phyloP scores from a whole-genome alignment of 2,797 vertebrate genomes.

The Molossus molossus region DNA sequence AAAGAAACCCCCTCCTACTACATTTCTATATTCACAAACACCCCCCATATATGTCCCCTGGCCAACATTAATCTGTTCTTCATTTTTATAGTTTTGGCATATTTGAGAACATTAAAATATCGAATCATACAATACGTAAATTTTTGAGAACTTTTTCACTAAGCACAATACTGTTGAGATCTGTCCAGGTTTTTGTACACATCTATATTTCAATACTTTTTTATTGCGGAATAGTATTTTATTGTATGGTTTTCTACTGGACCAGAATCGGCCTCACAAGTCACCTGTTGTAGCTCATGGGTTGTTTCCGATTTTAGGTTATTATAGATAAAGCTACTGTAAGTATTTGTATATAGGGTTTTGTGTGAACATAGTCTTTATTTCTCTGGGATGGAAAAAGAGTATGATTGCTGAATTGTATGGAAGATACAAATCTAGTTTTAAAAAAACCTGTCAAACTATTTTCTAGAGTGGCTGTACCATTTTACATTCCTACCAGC shows the following conservation, averaged over 20 bases:
- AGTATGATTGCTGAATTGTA: too few relatives aligned
- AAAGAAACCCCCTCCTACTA: background rate
- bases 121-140: background rate
- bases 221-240: background rate
- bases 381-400: too few relatives aligned
- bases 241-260: background rate
- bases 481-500: too few relatives aligned
- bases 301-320: too few relatives aligned
- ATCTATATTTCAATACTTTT: background rate
- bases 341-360: too few relatives aligned
- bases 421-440: too few relatives aligned
- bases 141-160: background rate
- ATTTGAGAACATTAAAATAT: background rate
- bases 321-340: too few relatives aligned
- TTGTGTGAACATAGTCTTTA: too few relatives aligned
- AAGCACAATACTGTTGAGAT: background rate
- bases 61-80: background rate
- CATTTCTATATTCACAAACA: too few relatives aligned
- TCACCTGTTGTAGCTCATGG: background rate
- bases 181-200: background rate
- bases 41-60: background rate
- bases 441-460: too few relatives aligned
- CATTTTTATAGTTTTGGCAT: background rate
- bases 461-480: too few relatives aligned
- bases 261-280: background rate